These are phyloP conservation scores for Sparus aurata DNA, from an alignment of 2,797 vertebrate species.

Conservation along the genomic window DNA sequence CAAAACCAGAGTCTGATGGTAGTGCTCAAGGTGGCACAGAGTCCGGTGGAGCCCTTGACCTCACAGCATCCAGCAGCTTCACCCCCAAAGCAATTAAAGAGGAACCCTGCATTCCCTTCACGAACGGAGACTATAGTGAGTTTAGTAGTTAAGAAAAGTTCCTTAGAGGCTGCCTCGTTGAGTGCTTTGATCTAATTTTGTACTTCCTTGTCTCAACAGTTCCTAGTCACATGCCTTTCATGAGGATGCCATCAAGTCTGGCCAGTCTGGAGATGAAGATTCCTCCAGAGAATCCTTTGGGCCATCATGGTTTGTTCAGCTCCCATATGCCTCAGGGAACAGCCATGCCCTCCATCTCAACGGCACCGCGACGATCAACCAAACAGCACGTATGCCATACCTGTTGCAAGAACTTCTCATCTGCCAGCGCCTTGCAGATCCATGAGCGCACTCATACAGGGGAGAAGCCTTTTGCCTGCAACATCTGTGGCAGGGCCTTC, in stretches of 20 bases:
- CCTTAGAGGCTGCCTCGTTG: background rate
- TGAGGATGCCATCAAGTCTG: slow-evolving; percentile 90
- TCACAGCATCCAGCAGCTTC: slow-evolving; percentile 89
- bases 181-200: slow-evolving; percentile 12
- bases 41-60: slow-evolving; percentile 91
- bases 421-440: slow-evolving; percentile 97
- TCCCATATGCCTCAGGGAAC: slow-evolving; percentile 89
- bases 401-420: slow-evolving; percentile 98
- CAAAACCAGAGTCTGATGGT: slow-evolving; percentile 83
- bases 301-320: slow-evolving; percentile 80
- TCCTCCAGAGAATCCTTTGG: slow-evolving; percentile 86
- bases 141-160: slow-evolving; percentile 4
- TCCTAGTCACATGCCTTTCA: slow-evolving; percentile 86
- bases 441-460: slow-evolving; percentile 98
- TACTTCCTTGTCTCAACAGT: slow-evolving; percentile 74
- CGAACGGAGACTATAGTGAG: slow-evolving; percentile 89
- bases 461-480: slow-evolving; percentile 98
- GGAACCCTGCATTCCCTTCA: slow-evolving; percentile 86
- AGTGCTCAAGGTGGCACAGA: slow-evolving; percentile 81
- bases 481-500: slow-evolving; percentile 95
- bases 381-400: slow-evolving; percentile 93
- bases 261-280: slow-evolving; percentile 94
- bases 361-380: slow-evolving; percentile 88
- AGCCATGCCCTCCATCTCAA: slow-evolving; percentile 82
- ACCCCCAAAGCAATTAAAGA: slow-evolving; percentile 89